Percentiles rank a stretch among this genome's conserved stretches.
These are phyloP conservation scores for Myotis myotis DNA, from an alignment of 2,797 vertebrate species.

Conservation along the genomic window DNA sequence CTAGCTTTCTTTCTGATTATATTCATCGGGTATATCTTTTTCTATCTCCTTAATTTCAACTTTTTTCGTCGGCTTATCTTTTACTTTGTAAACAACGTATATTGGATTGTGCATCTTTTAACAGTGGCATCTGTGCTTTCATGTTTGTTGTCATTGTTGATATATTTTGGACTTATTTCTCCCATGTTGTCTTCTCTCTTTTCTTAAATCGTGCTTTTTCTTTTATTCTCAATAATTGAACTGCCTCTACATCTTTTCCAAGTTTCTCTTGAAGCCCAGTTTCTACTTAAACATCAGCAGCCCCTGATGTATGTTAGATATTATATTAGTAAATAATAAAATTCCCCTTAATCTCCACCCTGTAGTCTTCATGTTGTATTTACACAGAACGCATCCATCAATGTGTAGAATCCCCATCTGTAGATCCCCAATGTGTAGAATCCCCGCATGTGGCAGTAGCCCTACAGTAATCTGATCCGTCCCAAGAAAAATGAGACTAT, in stretches of 20 bases:
- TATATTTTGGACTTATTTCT: not conserved
- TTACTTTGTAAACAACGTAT: not conserved
- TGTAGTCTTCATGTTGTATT: rapidly evolving
- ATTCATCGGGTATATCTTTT: not conserved
- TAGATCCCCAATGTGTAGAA: too few species aligned
- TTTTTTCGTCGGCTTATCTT: not conserved
- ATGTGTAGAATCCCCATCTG: too few species aligned
- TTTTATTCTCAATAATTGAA: not conserved
- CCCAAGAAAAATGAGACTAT: not conserved
- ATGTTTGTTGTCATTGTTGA: rapidly evolving
- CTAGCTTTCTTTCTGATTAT: not conserved
- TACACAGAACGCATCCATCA: not conserved
- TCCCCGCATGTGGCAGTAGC: too few species aligned
- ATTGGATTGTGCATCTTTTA: not conserved
- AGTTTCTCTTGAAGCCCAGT: not conserved
- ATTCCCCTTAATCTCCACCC: not conserved
- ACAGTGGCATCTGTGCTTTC: not conserved
- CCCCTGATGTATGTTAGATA: not conserved
- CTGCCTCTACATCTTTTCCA: not conserved
- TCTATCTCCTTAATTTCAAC: not conserved
- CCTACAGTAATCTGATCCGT: not conserved
- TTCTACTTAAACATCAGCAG: not conserved
- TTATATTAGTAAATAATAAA: not conserved
- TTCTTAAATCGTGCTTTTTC: not conserved
- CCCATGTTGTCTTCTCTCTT: not conserved